Base-by-base conservation (phyloP, 2,888 invertebrate species). In the Synanthedon myopaeformis region DNA sequence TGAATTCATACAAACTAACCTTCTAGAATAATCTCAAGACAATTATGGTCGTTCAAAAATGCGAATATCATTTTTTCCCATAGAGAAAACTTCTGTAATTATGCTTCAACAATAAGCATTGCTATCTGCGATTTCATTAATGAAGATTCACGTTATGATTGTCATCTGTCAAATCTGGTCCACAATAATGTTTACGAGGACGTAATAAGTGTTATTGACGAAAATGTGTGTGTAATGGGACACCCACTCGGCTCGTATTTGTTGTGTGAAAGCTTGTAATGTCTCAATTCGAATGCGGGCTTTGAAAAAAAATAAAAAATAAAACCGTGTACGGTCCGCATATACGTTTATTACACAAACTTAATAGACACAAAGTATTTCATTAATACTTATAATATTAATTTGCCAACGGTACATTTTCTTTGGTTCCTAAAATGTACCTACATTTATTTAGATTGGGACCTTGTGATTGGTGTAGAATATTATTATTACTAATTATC, bases 261-360 rank as follows among this genome's bases (percentile, higher is more conserved):
- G 51, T 74, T 69, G 51, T 69, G 63, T 63, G 69, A 67, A 76
- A 72, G 68, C 69, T 51, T 72, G 77, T 76, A 79, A 83, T 80
- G 80, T 82, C 82, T 82, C 82, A 81, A 83, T 83, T 72, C 66
- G 66, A 78, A 75, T 66, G 13, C 69, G 64, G 66, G 70, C 72
- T 76, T 72, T 66, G 72, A 72, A 70, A 79, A 80, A 79, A 81
- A 68, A 78, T n/a, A n/a, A 76, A 77, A 35, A 35, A 8, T 10
- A 35, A 35, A 35, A 67, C 65, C 57, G 19, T 51, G 79, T 76
- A 83, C 58, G 13, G 82, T 64, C 63, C 45, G 74, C 77, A 79
- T 13, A 61, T 56, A 54, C 17, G 49, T 49, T 49, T 19, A 23
- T 4, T 23, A 23, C 23, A 23, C 23, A 5, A 23, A 23, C 23